phyloP scores from a whole-genome alignment of 2,113 vertebrate genomes.

The Podocnemis expansa region DNA sequence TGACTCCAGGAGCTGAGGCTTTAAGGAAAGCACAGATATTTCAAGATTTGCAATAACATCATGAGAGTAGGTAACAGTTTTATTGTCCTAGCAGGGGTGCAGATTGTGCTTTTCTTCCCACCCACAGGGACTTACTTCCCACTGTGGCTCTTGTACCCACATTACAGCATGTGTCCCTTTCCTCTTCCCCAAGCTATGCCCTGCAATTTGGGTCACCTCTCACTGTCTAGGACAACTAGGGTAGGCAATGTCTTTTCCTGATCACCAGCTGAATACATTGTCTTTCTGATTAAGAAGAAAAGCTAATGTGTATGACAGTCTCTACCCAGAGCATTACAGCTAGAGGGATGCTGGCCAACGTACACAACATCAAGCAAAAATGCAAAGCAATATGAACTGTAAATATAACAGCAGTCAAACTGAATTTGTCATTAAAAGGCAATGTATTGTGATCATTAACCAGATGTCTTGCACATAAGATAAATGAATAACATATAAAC shows the following conservation, averaged over 20 bases:
- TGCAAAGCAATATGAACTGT: background rate
- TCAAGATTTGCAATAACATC: no score
- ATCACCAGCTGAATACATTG: background rate
- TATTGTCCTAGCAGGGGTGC: no score
- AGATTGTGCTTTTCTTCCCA: no score
- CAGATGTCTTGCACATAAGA: background rate
- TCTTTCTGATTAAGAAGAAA: background rate
- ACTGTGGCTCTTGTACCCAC: no score
- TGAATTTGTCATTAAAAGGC: slow-evolving; percentile 19
- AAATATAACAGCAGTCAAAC: background rate
- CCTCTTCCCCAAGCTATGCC: background rate
- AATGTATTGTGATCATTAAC: slow-evolving; percentile 57
- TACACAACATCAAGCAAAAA: background rate
- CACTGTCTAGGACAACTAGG: background rate
- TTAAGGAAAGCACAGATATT: no score
- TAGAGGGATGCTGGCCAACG: background rate
- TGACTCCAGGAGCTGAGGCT: no score
- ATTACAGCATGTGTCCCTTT: background rate
- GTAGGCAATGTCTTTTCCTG: background rate
- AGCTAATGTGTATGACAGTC: background rate
- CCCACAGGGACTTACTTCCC: no score
- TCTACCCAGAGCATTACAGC: background rate
- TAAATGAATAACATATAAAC: background rate
- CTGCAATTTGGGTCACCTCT: background rate
- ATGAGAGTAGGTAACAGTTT: no score